phyloP scores from a whole-genome alignment of 1,140 invertebrate genomes.

The Mycetomoellerius zeteki region DNA sequence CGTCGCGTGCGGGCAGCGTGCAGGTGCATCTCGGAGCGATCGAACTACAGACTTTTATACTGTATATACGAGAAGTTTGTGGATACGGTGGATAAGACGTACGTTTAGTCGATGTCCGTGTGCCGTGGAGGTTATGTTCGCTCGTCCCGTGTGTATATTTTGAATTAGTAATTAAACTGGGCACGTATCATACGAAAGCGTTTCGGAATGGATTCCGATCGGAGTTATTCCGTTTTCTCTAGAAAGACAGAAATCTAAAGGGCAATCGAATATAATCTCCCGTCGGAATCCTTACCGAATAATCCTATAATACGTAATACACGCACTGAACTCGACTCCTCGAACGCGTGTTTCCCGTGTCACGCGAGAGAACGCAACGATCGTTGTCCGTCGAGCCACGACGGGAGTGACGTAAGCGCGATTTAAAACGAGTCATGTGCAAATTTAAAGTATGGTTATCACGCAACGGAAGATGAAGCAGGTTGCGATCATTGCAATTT shows the following conservation, averaged over 20 bases:
- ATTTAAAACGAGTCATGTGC: constrained; percentile 70
- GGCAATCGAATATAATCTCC: no score
- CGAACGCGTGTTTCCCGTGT: not conserved
- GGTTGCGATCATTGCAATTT: constrained; percentile 80
- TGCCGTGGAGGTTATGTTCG: constrained; percentile 69
- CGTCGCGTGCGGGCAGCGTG: not conserved
- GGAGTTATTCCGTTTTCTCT: no score
- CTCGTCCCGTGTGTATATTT: constrained; percentile 6
- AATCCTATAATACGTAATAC: no score
- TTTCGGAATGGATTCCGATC: no score
- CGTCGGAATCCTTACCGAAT: no score
- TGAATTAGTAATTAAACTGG: constrained; percentile 38
- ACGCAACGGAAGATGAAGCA: constrained; percentile 85
- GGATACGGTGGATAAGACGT: not conserved
- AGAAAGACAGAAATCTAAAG: no score
- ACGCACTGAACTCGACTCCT: not conserved
- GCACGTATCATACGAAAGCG: no score
- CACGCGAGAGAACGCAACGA: not conserved
- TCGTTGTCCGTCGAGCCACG: not conserved
- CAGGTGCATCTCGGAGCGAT: not conserved
- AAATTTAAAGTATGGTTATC: constrained; percentile 79
- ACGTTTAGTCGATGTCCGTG: not conserved
- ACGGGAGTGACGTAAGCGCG: constrained; percentile 44
- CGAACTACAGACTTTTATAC: no score
- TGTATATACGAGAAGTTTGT: no score